phyloP scores from a whole-genome alignment of 2,113 vertebrate genomes.

The Cyrtonyx montezumae region DNA sequence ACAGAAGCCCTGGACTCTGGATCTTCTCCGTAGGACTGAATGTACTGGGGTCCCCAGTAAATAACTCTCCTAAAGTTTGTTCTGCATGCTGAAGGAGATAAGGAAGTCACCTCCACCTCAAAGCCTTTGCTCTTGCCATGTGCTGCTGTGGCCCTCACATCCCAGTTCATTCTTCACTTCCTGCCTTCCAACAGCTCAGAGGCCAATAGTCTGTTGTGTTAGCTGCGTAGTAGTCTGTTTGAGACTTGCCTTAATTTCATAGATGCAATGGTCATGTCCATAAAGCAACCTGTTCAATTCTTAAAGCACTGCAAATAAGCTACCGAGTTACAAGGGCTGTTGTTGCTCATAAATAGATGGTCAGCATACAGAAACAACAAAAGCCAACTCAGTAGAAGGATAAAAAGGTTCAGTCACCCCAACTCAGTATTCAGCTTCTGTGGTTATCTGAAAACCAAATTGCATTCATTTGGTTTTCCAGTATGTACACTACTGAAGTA shows the following conservation, averaged over 20 bases:
- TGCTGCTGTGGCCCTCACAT: fast-evolving
- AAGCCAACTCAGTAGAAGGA: background rate
- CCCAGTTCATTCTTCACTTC: fast-evolving
- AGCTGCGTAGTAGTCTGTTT: background rate
- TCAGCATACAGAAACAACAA: background rate
- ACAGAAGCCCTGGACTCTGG: background rate
- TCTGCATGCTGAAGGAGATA: background rate
- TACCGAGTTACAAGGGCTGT: background rate
- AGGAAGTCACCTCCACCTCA: background rate
- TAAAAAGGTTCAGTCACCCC: background rate
- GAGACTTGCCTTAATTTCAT: background rate
- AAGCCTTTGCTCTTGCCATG: background rate
- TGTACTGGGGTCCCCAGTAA: background rate
- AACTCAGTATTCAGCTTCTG: background rate
- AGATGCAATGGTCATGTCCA: background rate
- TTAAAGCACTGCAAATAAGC: background rate
- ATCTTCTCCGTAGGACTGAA: background rate
- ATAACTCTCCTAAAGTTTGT: background rate
- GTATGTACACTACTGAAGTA: background rate
- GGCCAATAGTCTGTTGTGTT: background rate
- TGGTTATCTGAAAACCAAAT: background rate
- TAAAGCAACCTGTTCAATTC: background rate
- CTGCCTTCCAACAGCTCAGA: background rate
- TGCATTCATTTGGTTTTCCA: background rate
- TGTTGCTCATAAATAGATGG: background rate